These are phyloP conservation scores for Lanius collurio DNA, from an alignment of 2,113 vertebrate species.

Conservation along the genomic window DNA sequence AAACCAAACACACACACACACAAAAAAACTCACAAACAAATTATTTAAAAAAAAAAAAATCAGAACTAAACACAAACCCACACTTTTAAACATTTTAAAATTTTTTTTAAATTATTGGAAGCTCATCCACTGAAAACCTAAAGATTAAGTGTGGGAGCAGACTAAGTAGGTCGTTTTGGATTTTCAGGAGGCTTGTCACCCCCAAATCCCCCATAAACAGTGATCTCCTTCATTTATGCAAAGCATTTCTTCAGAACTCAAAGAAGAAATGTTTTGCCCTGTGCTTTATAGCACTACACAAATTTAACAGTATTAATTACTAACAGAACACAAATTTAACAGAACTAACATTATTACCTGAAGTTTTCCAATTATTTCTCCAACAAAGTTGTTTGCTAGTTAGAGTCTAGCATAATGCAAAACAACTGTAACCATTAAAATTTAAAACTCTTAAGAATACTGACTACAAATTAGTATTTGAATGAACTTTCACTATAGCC, in stretches of 20 bases:
- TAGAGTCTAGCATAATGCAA: neutral
- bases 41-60: neutral
- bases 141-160: neutral
- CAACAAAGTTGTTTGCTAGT: neutral
- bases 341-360: neutral
- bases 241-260: neutral
- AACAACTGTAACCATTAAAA: neutral
- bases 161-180: fast-evolving
- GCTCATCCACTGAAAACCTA: neutral
- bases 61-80: neutral
- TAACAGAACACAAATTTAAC: neutral
- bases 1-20: neutral
- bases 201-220: neutral
- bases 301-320: neutral
- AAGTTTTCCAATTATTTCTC: neutral
- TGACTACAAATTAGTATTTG: neutral
- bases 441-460: neutral
- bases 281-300: neutral
- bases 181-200: neutral
- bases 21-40: neutral
- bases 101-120: neutral
- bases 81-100: neutral
- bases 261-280: neutral
- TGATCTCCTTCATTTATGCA: neutral
- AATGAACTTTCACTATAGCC: neutral